phyloP scores from a whole-genome alignment of 2,113 vertebrate species.

The Colaptes auratus region DNA sequence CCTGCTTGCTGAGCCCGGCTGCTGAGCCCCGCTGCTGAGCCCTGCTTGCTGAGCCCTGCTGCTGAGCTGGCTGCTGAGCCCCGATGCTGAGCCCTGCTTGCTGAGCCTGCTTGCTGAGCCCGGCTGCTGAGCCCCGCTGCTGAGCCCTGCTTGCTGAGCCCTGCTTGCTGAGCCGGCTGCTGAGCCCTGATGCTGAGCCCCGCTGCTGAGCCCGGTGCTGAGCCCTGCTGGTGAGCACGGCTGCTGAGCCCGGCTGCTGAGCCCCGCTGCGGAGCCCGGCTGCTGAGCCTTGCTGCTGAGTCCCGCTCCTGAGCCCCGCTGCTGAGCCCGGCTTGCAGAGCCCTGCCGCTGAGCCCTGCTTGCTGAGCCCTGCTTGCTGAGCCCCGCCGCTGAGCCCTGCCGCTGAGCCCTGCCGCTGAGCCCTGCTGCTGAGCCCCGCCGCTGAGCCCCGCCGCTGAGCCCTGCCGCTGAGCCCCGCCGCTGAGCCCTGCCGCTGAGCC shows the following conservation, averaged over 20 bases:
- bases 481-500: background rate
- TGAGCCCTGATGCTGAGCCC: background rate
- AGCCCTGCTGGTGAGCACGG: too few species aligned
- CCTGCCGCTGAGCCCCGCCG: too few species aligned
- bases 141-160: background rate
- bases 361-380: too few species aligned
- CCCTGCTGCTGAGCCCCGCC: background rate
- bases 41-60: background rate
- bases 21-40: too few species aligned
- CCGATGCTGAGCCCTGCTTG: too few species aligned
- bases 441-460: background rate
- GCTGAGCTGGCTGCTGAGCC: background rate
- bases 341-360: background rate
- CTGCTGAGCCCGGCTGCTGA: too few species aligned
- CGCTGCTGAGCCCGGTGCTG: constrained; percentile 13
- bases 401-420: too few species aligned
- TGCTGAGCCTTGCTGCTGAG: background rate
- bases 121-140: background rate
- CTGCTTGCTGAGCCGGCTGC: too few species aligned
- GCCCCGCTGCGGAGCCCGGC: background rate
- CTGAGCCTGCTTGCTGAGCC: background rate
- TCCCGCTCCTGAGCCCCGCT: too few species aligned
- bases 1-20: too few species aligned
- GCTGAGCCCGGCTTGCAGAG: background rate
- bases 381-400: too few species aligned